Evolutionary conservation across 1,140 invertebrate species (phyloP).

Genomic region (Nasonia giraulti): DNA sequence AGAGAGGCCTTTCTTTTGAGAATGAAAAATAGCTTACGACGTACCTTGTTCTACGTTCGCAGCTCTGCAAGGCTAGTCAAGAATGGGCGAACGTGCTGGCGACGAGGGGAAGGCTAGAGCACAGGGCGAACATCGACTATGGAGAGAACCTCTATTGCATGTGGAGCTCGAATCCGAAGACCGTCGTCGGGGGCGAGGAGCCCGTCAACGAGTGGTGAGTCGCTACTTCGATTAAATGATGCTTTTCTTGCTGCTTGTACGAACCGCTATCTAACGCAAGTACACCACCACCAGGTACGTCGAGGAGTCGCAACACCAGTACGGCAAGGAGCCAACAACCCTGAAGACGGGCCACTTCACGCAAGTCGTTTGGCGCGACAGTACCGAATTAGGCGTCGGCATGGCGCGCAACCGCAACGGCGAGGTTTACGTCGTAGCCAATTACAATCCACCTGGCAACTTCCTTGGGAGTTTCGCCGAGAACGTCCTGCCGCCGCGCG

Average conservation of each 20-base stretch:
- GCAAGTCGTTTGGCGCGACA: constrained; percentile 88
- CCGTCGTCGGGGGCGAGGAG: constrained; percentile 79
- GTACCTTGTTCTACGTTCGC: constrained; percentile 50
- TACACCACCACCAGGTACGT: constrained; percentile 62
- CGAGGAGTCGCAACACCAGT: constrained; percentile 72
- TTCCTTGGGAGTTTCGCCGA: constrained; percentile 84
- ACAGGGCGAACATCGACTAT: constrained; percentile 84
- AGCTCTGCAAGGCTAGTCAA: constrained; percentile 83
- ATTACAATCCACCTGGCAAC: constrained; percentile 92
- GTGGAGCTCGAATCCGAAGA: constrained; percentile 83
- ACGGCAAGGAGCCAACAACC: constrained; percentile 80
- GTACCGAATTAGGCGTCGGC: constrained; percentile 85
- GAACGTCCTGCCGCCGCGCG: constrained; percentile 80
- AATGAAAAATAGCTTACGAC: background rate
- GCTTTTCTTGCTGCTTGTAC: too few species aligned
- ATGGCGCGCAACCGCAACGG: constrained; percentile 81
- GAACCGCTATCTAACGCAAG: background rate
- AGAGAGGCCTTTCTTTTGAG: background rate
- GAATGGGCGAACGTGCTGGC: constrained; percentile 88
- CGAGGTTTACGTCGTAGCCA: constrained; percentile 87
- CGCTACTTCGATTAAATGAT: too few species aligned
- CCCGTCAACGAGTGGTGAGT: constrained; percentile 85
- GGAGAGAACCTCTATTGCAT: constrained; percentile 89
- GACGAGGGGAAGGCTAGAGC: constrained; percentile 80
- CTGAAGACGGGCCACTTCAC: constrained; percentile 82